Conservation (phyloP, 1,140 invertebrate genomes). For the Eriosoma lanigerum region DNA sequence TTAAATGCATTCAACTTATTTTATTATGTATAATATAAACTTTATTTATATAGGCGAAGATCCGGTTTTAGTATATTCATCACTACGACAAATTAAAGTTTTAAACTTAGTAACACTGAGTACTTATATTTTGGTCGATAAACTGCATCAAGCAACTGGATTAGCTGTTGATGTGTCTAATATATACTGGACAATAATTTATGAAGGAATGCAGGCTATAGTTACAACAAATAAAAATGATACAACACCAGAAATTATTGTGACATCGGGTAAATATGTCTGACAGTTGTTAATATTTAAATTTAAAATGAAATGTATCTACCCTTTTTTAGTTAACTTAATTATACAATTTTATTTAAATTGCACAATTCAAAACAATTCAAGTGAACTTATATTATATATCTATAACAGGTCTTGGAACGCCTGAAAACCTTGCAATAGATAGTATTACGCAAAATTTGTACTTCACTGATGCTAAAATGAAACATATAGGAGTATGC, state of each 20-base stretch:
- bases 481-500: constrained; percentile 75
- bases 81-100: constrained; percentile 59
- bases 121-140: constrained; percentile 60
- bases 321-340: too few species aligned
- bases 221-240: constrained; percentile 64
- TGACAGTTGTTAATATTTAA: too few species aligned
- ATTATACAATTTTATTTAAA: too few species aligned
- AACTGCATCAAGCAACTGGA: constrained; percentile 66
- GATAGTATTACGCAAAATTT: constrained; percentile 81
- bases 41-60: not conserved
- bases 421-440: constrained; percentile 74
- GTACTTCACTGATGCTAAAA: constrained; percentile 76
- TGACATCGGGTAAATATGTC: constrained; percentile 58
- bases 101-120: constrained; percentile 60
- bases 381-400: not conserved
- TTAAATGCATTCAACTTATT: too few species aligned
- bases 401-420: constrained; percentile 63
- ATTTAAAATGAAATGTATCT: too few species aligned
- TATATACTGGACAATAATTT: constrained; percentile 76
- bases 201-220: constrained; percentile 68
- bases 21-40: not conserved
- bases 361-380: too few species aligned
- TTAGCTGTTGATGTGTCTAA: constrained; percentile 68
- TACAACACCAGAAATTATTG: constrained; percentile 62
- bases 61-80: constrained; percentile 48